phyloP scores from a whole-genome alignment of 2,797 vertebrate genomes.

The Chloroceryle amazona region DNA sequence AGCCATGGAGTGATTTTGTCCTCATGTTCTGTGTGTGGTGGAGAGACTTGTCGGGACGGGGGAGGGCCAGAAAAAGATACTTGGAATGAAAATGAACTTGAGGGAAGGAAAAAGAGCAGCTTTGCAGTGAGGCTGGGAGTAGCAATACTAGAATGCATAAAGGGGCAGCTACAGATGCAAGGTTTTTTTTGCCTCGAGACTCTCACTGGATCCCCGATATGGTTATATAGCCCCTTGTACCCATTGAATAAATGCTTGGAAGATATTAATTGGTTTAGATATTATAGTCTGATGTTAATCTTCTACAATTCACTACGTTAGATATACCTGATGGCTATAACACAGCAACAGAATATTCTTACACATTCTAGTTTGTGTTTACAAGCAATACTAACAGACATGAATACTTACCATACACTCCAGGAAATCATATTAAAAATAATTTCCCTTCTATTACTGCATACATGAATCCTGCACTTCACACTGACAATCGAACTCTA shows the following conservation, averaged over 20 bases:
- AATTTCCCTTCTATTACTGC: neutral
- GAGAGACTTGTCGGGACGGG: neutral
- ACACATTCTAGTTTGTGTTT: neutral
- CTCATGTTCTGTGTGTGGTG: conserved; percentile 35
- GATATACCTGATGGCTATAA: neutral
- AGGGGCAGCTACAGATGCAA: neutral
- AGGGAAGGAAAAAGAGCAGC: neutral
- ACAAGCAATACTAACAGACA: neutral
- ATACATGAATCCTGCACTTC: neutral
- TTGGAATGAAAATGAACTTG: conserved; percentile 15
- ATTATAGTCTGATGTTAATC: neutral
- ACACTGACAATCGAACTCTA: neutral
- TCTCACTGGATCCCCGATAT: neutral
- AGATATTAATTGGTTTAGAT: neutral
- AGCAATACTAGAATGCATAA: conserved; percentile 6
- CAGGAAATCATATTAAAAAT: neutral
- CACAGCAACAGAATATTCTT: neutral
- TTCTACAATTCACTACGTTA: neutral
- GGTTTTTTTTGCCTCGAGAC: neutral
- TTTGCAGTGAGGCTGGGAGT: neutral
- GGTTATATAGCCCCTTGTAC: neutral
- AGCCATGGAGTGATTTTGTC: conserved; percentile 55
- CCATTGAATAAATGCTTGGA: neutral
- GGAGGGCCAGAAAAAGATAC: neutral
- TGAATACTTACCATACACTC: neutral